Evolutionary conservation across 2,888 invertebrate genomes (phyloP), one percentile per base, ranked within the genome.

Genomic region (Tinea semifulvella): DNA sequence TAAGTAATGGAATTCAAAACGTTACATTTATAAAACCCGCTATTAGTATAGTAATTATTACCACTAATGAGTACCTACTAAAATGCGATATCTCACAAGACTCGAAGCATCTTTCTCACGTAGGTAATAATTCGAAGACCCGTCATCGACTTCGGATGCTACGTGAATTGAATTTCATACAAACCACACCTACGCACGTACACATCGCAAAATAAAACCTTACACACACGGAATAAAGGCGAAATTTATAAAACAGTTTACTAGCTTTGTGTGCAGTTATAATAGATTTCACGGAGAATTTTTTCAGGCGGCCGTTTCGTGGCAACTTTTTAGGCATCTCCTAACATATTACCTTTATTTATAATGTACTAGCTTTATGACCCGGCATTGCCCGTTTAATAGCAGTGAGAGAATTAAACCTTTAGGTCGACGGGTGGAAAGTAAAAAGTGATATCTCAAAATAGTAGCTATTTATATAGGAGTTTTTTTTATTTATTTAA

Each of bases 71-170:
- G 31, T 31, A 31, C 31, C 14, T 31, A 31, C 31, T 31, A 11
- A 2, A 4, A 31, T 31, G 31, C 13, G 2, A 18, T 36, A 36
- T 18, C 36, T 3, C 36, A 18, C 13, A 14, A 2, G 31, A 31
- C 14, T 4, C 6, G 13, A 14, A 13, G 7, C 31, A 11, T 31
- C 31, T 38, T 17, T 38, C 40, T 40, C 40, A 40, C 40, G 40
- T 40, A 40, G 40, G 22, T 40, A 40, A 40, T 40, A 40, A 40
- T 40, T 40, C 40, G 20, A 19, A 14, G 22, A 40, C 11, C 40
- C 22, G 40, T 40, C 40, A 40, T 17, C 40, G 40, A 20, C 22
- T 40, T 40, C 40, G 16, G 13, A 14, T 22, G 11, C 6, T 14
- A 40, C 40, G 40, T 22, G 40, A 20, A 22, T 3, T 22, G 40